Evolutionary conservation across 2,888 invertebrate genomes (phyloP).

Genomic region (Ashinkailepas kermadecensis): DNA sequence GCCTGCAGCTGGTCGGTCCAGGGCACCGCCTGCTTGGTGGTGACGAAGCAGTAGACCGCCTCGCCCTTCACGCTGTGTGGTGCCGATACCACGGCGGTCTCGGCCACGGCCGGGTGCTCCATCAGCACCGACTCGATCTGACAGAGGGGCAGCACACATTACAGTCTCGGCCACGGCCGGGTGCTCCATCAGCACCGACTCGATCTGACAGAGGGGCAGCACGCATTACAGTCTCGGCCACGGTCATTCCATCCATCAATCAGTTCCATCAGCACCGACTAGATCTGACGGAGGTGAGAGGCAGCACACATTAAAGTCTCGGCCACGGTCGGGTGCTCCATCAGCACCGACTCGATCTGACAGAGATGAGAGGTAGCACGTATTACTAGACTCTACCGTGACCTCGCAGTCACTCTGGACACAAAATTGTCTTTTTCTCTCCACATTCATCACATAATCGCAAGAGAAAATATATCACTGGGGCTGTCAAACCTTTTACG

Average conservation of each 20-base stretch:
- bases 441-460: too few relatives aligned
- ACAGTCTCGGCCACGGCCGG: slow-evolving; percentile 69
- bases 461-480: too few relatives aligned
- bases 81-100: slow-evolving; percentile 92
- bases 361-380: too few relatives aligned
- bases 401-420: too few relatives aligned
- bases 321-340: slow-evolving; percentile 55
- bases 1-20: slow-evolving; percentile 63
- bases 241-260: too few relatives aligned
- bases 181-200: slow-evolving; percentile 48
- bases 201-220: slow-evolving; percentile 41
- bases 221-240: slow-evolving; percentile 57
- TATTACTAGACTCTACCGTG: too few relatives aligned
- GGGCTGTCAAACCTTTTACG: too few relatives aligned
- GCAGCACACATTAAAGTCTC: too few relatives aligned
- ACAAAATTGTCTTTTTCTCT: too few relatives aligned
- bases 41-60: slow-evolving; percentile 93
- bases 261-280: slow-evolving; percentile 48
- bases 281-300: slow-evolving; percentile 44
- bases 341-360: slow-evolving; percentile 49
- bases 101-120: slow-evolving; percentile 58
- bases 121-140: slow-evolving; percentile 49
- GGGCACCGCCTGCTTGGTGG: slow-evolving; percentile 65
- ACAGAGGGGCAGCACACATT: too few relatives aligned
- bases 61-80: slow-evolving; percentile 94